Percentiles rank a stretch among this genome's conserved stretches.
Evolutionary conservation across 2,888 invertebrate species (phyloP).

Genomic region (Sarcophaga carnaria): DNA sequence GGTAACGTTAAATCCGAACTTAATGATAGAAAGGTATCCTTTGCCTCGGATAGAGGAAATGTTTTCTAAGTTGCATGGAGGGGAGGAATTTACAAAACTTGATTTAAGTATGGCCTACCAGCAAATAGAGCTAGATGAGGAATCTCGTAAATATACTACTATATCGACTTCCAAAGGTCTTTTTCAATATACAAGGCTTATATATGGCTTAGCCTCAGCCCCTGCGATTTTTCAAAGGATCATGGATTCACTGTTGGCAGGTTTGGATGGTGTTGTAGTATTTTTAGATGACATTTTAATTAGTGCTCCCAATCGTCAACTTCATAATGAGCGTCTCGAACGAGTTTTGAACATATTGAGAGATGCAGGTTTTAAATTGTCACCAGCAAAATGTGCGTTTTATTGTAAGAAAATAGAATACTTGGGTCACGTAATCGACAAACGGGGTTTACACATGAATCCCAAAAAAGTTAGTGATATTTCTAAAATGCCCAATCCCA

Average conservation of each 20-base stretch:
- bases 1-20: conserved; percentile 72
- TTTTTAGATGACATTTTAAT: conserved; percentile 74
- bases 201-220: conserved; percentile 74
- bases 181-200: too few relatives aligned
- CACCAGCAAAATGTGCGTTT: conserved; percentile 60
- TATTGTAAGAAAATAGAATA: conserved; percentile 69
- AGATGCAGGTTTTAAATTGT: conserved; percentile 71
- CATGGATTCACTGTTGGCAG: conserved; percentile 72
- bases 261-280: conserved; percentile 64
- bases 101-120: conserved; percentile 75
- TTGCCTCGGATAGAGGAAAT: conserved; percentile 73
- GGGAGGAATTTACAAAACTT: conserved; percentile 60
- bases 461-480: too few relatives aligned
- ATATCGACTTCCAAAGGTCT: conserved; percentile 71
- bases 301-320: conserved; percentile 37
- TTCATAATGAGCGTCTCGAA: conserved; percentile 3
- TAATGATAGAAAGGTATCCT: conserved; percentile 72
- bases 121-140: conserved; percentile 75
- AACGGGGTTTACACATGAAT: conserved; percentile 61
- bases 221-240: conserved; percentile 60
- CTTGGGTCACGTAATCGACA: conserved; percentile 74
- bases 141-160: conserved; percentile 71
- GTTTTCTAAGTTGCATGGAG: conserved; percentile 71
- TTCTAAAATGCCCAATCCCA: too few relatives aligned
- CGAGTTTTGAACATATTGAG: not conserved